Percentiles rank a stretch among this genome's conserved stretches.
These are phyloP conservation scores for Watsonalla binaria DNA, from an alignment of 2,888 invertebrate genomes.

Conservation along the genomic window DNA sequence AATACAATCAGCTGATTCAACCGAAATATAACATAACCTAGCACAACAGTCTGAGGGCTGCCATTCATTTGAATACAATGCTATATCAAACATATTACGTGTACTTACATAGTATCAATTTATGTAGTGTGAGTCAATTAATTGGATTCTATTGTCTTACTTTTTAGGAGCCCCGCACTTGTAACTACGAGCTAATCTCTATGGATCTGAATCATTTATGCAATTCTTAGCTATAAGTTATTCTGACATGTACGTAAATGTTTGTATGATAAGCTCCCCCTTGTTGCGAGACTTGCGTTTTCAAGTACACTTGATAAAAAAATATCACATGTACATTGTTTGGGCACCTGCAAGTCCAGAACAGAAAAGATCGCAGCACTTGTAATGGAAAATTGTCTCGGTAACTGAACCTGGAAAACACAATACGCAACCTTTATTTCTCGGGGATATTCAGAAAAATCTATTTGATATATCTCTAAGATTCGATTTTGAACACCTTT, in stretches of 20 bases:
- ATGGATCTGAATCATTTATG: conserved; percentile 2
- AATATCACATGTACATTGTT: too few relatives aligned
- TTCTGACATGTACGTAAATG: too few relatives aligned
- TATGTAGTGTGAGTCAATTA: background rate
- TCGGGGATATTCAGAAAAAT: too few relatives aligned
- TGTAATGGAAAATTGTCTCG: too few relatives aligned
- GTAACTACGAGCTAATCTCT: background rate
- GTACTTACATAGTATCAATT: background rate
- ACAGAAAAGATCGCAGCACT: too few relatives aligned
- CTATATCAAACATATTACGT: background rate
- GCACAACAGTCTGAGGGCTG: conserved; percentile 11
- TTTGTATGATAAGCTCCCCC: too few relatives aligned
- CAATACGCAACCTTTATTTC: too few relatives aligned
- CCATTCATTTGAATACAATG: conserved; percentile 3
- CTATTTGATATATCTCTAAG: too few relatives aligned
- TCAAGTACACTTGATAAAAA: too few relatives aligned
- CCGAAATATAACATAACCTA: conserved; percentile 17
- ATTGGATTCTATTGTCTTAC: background rate
- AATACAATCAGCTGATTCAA: conserved; percentile 23
- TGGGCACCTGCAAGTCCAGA: too few relatives aligned
- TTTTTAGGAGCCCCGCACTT: background rate
- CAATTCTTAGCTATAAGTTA: conserved; percentile 5
- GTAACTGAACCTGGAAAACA: too few relatives aligned
- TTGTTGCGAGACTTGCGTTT: background rate
- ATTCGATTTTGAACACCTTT: too few relatives aligned